Evolutionary conservation across 23 tunicate species (phyloP), one percentile per base, ranked within the genome.

Genomic region (Styela plicata): DNA sequence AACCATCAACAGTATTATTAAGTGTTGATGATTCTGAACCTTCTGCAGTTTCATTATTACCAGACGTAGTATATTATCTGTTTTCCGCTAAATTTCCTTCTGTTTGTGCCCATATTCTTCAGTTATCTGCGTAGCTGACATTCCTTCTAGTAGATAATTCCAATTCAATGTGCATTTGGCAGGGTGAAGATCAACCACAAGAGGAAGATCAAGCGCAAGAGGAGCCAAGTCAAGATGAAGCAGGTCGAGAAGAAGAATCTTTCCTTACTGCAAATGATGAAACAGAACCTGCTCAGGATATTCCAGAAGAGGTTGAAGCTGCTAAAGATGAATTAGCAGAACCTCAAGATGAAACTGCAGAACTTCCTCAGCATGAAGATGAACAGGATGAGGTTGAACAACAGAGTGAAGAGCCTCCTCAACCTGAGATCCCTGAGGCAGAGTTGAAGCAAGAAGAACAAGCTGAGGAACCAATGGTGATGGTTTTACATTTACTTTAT

Each of bases 161-260:
- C 26, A 27, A 69, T 27, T 0, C 74, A 27, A 69, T 24, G 30
- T 24, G 24, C 26, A 73, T 24, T 34, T 73, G 19, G 52, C 31
- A 25, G 52, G 82, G 19, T 21, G 57, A 44, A 44, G 57, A 44
- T 7, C 57, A 7, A 44, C 57, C 57, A 5, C 57, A 7, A 44
- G 57, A 79, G 64, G 33, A 33, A 24, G 80, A 82, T 24, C 34
- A n/a, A 13, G 30, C 64, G 17, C 61, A 18, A 10, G 79, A 82
- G 52, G 69, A 83, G 27, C 57, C 57, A 13, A 44, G 13, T 44
- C 81, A 44, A 30, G 82, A 84, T 7, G 63, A 65, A 24, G 82
- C 63, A 36, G 36, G n/a, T 0, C 22, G 28, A 32, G 74, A 64
- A 33, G 75, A 73, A 74, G 57, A 44, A 44, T 44, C 57, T 44